phyloP scores from a whole-genome alignment of 2,113 vertebrate species.

The Daphoenositta chrysoptera region DNA sequence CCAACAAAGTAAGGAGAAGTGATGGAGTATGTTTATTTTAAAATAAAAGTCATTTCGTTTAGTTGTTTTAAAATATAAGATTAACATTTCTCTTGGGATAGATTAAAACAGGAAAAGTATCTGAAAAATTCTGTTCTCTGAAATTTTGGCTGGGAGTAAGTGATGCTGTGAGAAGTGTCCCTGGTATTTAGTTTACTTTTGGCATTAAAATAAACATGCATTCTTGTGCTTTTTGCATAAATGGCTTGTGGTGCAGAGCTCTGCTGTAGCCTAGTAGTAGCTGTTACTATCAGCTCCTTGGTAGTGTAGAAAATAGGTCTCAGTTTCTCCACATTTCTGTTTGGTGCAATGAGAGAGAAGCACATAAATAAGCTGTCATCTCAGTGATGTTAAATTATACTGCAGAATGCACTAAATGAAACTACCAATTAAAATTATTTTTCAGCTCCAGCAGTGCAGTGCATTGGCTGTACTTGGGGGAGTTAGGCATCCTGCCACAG shows the following conservation, averaged over 20 bases:
- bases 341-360: neutral
- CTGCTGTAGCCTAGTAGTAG: neutral
- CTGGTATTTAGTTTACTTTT: neutral
- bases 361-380: neutral
- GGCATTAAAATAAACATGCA: neutral
- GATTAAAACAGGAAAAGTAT: neutral
- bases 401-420: neutral
- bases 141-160: neutral
- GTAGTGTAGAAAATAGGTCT: neutral
- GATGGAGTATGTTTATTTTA: neutral
- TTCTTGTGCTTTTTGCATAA: neutral
- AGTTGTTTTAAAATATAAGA: neutral
- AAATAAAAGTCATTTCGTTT: neutral
- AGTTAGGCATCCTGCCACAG: neutral
- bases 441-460: neutral
- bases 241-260: neutral
- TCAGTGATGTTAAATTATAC: neutral
- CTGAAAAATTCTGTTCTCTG: neutral
- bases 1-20: constrained; percentile 90
- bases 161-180: constrained; percentile 2
- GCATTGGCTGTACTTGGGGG: neutral
- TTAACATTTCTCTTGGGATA: neutral
- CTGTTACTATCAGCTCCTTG: neutral
- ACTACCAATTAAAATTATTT: neutral
- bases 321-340: neutral